Evolutionary conservation across 2,113 vertebrate genomes (phyloP).

Genomic region (Odocoileus virginianus): DNA sequence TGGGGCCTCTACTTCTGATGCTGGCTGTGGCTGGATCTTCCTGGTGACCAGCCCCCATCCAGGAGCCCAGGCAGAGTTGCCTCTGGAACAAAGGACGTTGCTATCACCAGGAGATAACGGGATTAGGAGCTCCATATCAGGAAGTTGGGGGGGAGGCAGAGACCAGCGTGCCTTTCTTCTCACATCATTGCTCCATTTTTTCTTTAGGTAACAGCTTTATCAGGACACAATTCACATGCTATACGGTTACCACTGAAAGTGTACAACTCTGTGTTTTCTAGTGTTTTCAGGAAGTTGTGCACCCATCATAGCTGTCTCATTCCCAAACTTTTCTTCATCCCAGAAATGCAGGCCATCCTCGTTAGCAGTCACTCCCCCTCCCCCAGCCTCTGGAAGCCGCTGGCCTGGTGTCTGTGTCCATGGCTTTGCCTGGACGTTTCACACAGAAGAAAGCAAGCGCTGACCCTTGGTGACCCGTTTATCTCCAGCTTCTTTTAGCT

Average conservation of each 20-base stretch:
- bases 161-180: not conserved
- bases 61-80: not conserved
- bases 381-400: not conserved
- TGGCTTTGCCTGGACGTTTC: not conserved
- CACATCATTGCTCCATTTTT: not conserved
- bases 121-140: not conserved
- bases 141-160: not conserved
- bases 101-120: not conserved
- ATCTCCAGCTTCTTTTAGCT: not conserved
- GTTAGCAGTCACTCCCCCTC: accelerated
- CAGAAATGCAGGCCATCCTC: not conserved
- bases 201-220: not conserved
- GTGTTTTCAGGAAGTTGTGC: not conserved
- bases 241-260: accelerated
- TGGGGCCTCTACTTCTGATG: not conserved
- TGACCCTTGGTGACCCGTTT: accelerated
- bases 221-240: not conserved
- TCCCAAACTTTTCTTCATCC: not conserved
- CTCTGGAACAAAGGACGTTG: not conserved
- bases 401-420: not conserved
- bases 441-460: accelerated
- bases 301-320: not conserved
- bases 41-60: not conserved
- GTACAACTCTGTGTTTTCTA: accelerated
- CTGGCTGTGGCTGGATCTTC: not conserved